These are phyloP conservation scores for Tinea semifulvella DNA, from an alignment of 2,888 invertebrate genomes.

Conservation along the genomic window DNA sequence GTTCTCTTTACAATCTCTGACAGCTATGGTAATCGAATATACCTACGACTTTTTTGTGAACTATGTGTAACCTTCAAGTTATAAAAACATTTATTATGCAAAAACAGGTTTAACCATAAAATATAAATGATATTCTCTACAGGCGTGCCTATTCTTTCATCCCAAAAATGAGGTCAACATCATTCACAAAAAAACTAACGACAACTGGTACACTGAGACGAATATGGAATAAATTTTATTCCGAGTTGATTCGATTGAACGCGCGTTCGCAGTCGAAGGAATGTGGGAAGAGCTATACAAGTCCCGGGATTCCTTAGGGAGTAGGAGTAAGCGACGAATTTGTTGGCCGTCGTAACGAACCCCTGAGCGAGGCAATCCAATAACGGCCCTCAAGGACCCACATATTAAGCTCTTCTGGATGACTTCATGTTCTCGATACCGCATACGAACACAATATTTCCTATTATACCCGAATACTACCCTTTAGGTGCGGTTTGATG, in stretches of 20 bases:
- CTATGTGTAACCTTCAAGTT: no score
- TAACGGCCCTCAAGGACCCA: constrained; percentile 27
- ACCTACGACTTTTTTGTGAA: no score
- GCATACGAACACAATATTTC: neutral
- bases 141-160: neutral
- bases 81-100: no score
- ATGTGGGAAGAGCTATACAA: constrained; percentile 6
- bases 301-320: constrained; percentile 10
- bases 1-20: no score
- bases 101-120: no score
- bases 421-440: constrained; percentile 14
- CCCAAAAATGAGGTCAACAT: neutral
- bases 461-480: neutral
- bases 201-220: neutral
- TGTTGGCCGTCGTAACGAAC: constrained; percentile 15
- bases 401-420: constrained; percentile 23
- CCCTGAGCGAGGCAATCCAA: constrained; percentile 26
- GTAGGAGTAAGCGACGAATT: constrained; percentile 13
- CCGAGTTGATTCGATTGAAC: constrained; percentile 13
- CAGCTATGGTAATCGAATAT: no score
- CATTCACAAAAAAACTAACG: constrained; percentile 6
- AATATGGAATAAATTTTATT: constrained; percentile 11
- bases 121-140: no score
- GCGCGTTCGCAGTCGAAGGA: constrained; percentile 9
- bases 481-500: neutral